Conservation (phyloP, 1,140 invertebrate genomes). For the Calycopis cecrops region DNA sequence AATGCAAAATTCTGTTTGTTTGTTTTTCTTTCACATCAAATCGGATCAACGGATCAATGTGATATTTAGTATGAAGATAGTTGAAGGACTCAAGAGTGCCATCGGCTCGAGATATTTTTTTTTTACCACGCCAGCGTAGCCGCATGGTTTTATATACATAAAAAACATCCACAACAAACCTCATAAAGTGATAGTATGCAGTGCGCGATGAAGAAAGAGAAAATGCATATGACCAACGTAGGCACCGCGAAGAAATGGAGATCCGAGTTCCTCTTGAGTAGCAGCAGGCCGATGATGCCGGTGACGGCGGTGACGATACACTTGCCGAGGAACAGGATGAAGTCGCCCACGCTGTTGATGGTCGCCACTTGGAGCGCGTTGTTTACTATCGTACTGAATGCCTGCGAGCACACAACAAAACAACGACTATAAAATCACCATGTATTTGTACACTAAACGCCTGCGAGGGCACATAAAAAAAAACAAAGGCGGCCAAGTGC, state of each 20-base stretch:
- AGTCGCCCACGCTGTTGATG: conserved; percentile 95
- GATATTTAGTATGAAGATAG: no score
- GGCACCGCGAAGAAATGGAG: conserved; percentile 90
- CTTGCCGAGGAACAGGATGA: conserved; percentile 95
- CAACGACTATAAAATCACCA: background rate
- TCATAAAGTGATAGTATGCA: conserved; percentile 95
- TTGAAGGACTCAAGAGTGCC: no score
- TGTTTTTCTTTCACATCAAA: no score
- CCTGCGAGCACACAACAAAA: conserved; percentile 69
- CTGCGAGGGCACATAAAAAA: no score
- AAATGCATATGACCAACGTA: conserved; percentile 90
- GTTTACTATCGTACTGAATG: conserved; percentile 87
- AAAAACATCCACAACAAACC: conserved; percentile 73
- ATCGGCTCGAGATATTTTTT: no score
- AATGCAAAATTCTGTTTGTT: no score
- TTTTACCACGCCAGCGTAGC: no score
- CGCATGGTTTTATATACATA: no score
- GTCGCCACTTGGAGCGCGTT: conserved; percentile 93
- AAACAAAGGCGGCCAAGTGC: no score
- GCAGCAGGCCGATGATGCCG: conserved; percentile 82
- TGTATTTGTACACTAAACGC: no score
- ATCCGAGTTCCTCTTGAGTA: conserved; percentile 82
- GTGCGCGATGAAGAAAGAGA: conserved; percentile 94
- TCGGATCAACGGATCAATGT: no score
- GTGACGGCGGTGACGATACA: conserved; percentile 89